A percentile compares a stretch with the other conserved stretches of the same genome.
Conservation (phyloP, 2,113 vertebrate genomes). For the Circaetus cinerascens region DNA sequence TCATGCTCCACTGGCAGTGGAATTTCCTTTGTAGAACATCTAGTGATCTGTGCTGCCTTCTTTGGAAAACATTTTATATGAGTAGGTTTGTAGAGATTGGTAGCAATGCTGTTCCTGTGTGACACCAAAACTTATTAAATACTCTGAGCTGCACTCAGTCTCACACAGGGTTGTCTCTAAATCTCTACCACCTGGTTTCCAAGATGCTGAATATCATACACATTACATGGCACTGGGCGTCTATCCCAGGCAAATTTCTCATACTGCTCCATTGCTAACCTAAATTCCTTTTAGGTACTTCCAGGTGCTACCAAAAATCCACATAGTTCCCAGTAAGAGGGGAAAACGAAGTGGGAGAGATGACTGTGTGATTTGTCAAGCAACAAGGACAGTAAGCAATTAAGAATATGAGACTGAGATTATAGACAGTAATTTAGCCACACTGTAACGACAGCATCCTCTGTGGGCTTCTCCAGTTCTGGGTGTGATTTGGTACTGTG, state of each 20-base stretch:
- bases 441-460: background rate
- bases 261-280: background rate
- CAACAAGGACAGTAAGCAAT: background rate
- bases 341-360: background rate
- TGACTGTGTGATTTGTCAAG: background rate
- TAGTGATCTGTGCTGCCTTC: background rate
- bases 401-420: background rate
- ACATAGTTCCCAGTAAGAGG: background rate
- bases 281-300: background rate
- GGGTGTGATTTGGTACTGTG: background rate
- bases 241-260: background rate
- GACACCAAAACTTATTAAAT: background rate
- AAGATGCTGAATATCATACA: background rate
- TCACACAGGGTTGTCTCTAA: background rate
- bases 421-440: background rate
- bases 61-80: background rate
- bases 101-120: fast-evolving
- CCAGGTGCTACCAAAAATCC: background rate
- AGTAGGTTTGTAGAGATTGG: background rate
- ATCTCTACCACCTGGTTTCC: background rate
- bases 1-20: fast-evolving
- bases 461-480: background rate
- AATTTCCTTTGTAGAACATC: background rate
- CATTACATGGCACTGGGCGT: background rate
- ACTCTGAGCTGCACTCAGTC: background rate